A percentile compares a stretch with the other conserved stretches of the same genome.
These are phyloP conservation scores for Heliothis subflexa DNA, from an alignment of 1,140 invertebrate genomes.

Conservation along the genomic window DNA sequence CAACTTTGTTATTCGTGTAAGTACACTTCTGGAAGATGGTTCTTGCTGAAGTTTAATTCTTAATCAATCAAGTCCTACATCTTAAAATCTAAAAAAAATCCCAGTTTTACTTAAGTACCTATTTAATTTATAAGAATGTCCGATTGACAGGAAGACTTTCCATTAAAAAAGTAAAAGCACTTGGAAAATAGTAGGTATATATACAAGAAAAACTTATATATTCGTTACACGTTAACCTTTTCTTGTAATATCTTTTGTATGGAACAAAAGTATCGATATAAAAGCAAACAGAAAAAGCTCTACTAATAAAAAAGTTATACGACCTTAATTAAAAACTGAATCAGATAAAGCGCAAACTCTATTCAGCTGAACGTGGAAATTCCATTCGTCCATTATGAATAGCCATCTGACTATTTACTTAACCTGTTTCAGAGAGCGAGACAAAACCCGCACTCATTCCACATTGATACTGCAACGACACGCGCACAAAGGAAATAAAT, in stretches of 20 bases:
- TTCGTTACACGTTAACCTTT: not conserved
- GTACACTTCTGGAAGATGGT: no score
- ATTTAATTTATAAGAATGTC: no score
- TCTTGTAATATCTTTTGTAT: not conserved
- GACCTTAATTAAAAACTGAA: conserved; percentile 80
- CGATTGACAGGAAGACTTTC: not conserved
- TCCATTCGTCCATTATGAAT: conserved; percentile 66
- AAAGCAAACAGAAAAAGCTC: conserved; percentile 33
- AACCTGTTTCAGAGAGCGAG: conserved; percentile 70
- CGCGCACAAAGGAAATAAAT: conserved; percentile 68
- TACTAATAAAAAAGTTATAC: conserved; percentile 57
- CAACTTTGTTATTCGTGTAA: not conserved
- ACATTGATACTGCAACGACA: conserved; percentile 57
- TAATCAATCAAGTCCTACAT: no score
- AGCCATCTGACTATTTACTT: conserved; percentile 75
- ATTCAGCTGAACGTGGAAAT: conserved; percentile 66
- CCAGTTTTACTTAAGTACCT: no score
- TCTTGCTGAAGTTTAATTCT: no score
- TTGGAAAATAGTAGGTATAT: not conserved
- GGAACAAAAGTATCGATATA: conserved; percentile 25
- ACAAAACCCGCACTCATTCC: conserved; percentile 61
- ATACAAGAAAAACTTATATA: not conserved
- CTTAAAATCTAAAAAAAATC: no score
- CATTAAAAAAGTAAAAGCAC: no score
- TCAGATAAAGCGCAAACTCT: conserved; percentile 72